A percentile compares a stretch with the other conserved stretches of the same genome.
Conservation (phyloP, 2,797 vertebrate species). For the Gallinago nigripennis region DNA sequence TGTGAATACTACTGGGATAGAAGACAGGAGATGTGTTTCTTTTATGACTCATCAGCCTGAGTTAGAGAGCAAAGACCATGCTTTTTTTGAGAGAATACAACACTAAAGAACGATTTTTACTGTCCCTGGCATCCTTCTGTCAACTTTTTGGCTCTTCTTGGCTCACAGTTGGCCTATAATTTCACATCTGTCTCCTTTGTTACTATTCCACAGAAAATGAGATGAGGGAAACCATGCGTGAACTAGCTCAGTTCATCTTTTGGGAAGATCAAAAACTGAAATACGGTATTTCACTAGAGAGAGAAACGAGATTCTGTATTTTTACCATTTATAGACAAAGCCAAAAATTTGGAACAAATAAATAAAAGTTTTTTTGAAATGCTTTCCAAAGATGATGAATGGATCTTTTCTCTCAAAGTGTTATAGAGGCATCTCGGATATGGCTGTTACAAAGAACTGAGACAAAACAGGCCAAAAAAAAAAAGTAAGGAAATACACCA, state of each 20-base stretch:
- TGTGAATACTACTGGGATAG: neutral
- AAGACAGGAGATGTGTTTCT: neutral
- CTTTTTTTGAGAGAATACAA: neutral
- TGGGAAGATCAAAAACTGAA: neutral
- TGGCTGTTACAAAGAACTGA: neutral
- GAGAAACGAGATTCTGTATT: neutral
- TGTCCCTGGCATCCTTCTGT: neutral
- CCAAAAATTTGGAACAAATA: neutral
- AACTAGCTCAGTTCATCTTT: neutral
- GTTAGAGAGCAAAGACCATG: neutral
- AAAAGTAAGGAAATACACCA: neutral
- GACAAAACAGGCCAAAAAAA: neutral
- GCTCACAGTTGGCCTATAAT: neutral
- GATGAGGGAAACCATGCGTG: neutral
- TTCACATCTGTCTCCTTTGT: neutral
- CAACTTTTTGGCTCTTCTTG: neutral
- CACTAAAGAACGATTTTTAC: neutral
- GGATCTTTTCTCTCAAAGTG: neutral
- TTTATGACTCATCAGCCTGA: neutral
- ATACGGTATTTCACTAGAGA: neutral
- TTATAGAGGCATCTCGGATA: neutral
- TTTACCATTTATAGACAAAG: neutral
- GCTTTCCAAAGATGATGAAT: neutral
- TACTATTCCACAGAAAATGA: neutral
- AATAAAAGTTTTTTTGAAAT: neutral